Percentiles rank a stretch among this genome's conserved stretches.
phyloP scores from a whole-genome alignment of 2,797 vertebrate genomes.

The Sternarchorhynchus goeldii region DNA sequence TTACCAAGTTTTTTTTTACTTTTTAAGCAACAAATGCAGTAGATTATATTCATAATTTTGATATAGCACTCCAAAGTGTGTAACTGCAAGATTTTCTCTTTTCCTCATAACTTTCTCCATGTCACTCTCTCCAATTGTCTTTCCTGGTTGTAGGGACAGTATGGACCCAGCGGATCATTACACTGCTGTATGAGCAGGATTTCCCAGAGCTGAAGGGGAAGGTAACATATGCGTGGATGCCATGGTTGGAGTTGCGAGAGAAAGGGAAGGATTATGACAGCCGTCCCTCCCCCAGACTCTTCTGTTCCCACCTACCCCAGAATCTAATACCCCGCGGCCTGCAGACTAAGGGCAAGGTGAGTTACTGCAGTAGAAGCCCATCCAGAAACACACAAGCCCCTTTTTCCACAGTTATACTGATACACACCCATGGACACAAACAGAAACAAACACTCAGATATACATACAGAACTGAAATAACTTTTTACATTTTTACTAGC shows the following conservation, averaged over 20 bases:
- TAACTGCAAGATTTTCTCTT: too few species aligned
- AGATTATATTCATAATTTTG: not conserved
- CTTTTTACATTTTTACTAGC: not conserved
- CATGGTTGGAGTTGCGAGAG: constrained; percentile 56
- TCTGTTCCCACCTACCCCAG: constrained; percentile 57
- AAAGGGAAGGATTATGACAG: constrained; percentile 20
- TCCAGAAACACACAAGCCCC: not conserved
- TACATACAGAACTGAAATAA: not conserved
- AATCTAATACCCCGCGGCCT: constrained; percentile 50
- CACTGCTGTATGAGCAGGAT: constrained; percentile 53
- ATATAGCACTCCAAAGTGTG: too few species aligned
- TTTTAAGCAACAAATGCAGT: not conserved
- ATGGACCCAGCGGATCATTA: constrained; percentile 61
- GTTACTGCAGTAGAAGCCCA: not conserved
- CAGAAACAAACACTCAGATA: not conserved
- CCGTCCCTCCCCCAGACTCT: constrained; percentile 57
- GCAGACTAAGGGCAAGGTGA: constrained; percentile 50
- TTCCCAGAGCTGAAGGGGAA: constrained; percentile 23
- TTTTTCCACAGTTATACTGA: not conserved
- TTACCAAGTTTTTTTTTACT: not conserved
- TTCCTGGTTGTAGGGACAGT: constrained; percentile 50
- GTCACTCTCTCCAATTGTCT: not conserved
- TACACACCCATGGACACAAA: too few species aligned
- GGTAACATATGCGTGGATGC: constrained; percentile 38
- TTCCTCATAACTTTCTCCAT: too few species aligned